Base-by-base conservation (phyloP, 2,797 vertebrate species). In the Anabas testudineus region DNA sequence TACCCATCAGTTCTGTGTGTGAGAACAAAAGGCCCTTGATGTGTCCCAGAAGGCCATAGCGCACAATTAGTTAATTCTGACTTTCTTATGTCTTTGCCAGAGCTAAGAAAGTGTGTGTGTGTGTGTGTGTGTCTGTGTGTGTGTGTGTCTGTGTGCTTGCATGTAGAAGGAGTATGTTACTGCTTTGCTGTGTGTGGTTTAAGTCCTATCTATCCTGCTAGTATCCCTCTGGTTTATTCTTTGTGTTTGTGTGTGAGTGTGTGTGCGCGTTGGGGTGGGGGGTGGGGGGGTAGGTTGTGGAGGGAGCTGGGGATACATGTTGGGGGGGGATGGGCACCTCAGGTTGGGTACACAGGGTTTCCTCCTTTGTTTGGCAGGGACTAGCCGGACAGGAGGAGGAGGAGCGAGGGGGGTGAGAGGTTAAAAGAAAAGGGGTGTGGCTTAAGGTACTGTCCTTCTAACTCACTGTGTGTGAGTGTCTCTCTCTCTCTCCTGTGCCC, bases 341-440 rank as follows among this genome's bases (percentile, higher is more conserved):
- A 93, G 91, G 91, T 94, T 92, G 91, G 85, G 77, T 91, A 83
- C 82, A 92, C 92, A 87, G 93, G 95, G 95, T 93, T 95, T 96
- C 93, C 92, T 87, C 84, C 84, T 80, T 92, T 90, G 86, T 93
- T 74, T 90, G 89, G 94, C 94, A 96, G 93, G 95, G 95, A 94
- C 94, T 88, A 83, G 90, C 90, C 80, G 93, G 92, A 94, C 93
- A 88, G 91, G 91, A 88, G 84, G 81, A 65, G 80, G 71, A 37
- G 61, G n/a, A n/a, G n/a, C n/a, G n/a, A 4, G 76, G 78, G 82
- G 62, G 58, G 84, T 92, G 90, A 92, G 86, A 92, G 91, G 91
- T 92, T 94, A 94, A 93, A 87, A 85, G 83, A 88, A 89, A 88
- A 84, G 89, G 87, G 94, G 92, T 91, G 94, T 92, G 93, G 94